Base-by-base conservation (phyloP, 2,888 invertebrate species). In the Rhyacophila evoluta region DNA sequence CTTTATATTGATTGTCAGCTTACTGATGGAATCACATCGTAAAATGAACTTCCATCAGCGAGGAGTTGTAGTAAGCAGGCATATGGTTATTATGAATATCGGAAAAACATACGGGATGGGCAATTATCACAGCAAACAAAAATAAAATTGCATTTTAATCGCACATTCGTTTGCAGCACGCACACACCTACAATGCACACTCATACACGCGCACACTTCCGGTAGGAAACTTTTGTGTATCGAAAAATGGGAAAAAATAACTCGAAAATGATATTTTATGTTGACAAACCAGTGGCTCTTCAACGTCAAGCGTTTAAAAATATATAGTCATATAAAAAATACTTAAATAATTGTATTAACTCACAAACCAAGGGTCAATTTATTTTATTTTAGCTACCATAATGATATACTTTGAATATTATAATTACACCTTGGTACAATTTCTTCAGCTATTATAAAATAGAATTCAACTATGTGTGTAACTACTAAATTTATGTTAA, bases 101-200 rank as follows among this genome's bases (percentile, higher is more conserved):
- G 55, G 55, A 55, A 55, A 19, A 55, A 55, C 55, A 55, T 55
- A 19, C 55, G 55, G 55, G 55, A 55, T 55, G 19, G 19, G 19
- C 19, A 55, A 55, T 55, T 55, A 55, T 55, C 55, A 55, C 55
- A 19, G 55, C 55, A 55, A 55, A 55, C 55, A 55, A 55, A 55
- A 55, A 25, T 55, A 55, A 55, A 55, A 55, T 55, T 55, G 55
- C 55, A 55, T 55, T 55, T 55, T 55, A 55, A 55, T 55, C 55
- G 55, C 55, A 55, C 10, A 55, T 55, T 55, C 55, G 55, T 19
- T 55, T 55, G 55, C 19, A 15, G 55, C 55, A 55, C 25, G 55
- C 55, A 55, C 55, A 55, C 55, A 33, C 29, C 2, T 33, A 33
- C 29, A 33, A 6, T 33, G 29, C 29, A 33, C 6, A 33, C 29